Evolutionary conservation across 1,140 invertebrate species (phyloP).

Genomic region (Temnothorax curvispinosus): DNA sequence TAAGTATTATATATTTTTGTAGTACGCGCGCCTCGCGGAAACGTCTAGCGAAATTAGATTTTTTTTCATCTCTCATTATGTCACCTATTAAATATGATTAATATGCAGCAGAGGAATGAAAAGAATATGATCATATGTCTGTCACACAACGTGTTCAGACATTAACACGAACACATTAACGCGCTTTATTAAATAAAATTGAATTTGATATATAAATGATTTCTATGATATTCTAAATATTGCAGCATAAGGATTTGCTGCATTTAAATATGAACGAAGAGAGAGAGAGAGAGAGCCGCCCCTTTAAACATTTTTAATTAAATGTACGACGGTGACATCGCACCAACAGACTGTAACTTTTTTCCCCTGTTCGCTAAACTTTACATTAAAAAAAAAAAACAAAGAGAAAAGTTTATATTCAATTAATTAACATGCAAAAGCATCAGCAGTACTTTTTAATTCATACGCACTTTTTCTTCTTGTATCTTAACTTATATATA

Average conservation of each 20-base stretch:
- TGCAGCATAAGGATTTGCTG: background rate
- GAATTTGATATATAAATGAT: slow-evolving; percentile 21
- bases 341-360: background rate
- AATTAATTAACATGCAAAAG: slow-evolving; percentile 48
- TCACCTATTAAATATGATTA: slow-evolving; percentile 15
- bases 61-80: background rate
- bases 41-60: background rate
- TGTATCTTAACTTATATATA: background rate
- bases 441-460: slow-evolving; percentile 8
- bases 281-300: background rate
- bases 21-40: background rate
- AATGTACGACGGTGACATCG: background rate
- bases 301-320: slow-evolving; percentile 42
- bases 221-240: slow-evolving; percentile 8
- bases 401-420: background rate
- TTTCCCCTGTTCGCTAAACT: background rate
- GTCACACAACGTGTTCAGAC: background rate
- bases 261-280: background rate
- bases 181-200: slow-evolving; percentile 21
- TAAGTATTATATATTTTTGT: background rate
- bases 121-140: background rate
- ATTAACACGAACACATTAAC: background rate
- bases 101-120: background rate
- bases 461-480: background rate
- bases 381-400: background rate